phyloP scores from a whole-genome alignment of 2,888 invertebrate genomes.

The Acrocyrtus sp. region DNA sequence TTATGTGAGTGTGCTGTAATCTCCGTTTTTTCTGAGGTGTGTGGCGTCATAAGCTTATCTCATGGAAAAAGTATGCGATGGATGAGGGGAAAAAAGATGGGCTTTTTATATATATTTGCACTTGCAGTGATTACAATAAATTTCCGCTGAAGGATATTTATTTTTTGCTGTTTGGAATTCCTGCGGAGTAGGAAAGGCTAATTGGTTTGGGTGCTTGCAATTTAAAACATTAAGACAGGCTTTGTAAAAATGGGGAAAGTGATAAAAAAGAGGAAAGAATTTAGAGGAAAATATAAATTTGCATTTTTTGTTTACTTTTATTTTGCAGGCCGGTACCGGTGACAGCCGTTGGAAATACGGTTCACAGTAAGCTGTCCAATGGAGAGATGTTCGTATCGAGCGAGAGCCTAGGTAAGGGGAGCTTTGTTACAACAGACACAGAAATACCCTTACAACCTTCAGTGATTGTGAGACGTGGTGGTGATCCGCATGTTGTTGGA shows the following conservation, averaged over 20 bases:
- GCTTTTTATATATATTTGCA: background rate
- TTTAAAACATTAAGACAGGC: no score
- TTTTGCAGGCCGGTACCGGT: conserved; percentile 53
- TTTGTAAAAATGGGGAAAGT: no score
- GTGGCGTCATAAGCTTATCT: conserved; percentile 27
- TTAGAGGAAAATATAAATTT: no score
- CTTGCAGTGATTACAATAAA: background rate
- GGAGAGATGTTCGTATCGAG: conserved; percentile 58
- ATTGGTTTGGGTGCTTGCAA: no score
- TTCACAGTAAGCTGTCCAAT: conserved; percentile 52
- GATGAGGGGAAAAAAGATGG: background rate
- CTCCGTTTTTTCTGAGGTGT: background rate
- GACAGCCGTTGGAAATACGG: conserved; percentile 38
- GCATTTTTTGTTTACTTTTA: conserved; percentile 4
- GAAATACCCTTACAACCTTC: conserved; percentile 69
- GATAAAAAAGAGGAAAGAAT: no score
- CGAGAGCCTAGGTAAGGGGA: conserved; percentile 42
- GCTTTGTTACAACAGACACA: conserved; percentile 32
- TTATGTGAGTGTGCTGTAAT: background rate
- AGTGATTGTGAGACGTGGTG: conserved; percentile 64
- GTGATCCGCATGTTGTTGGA: conserved; percentile 30
- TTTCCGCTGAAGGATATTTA: no score
- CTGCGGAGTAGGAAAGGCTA: no score
- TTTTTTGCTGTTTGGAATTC: no score
- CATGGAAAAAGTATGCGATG: background rate